Base-by-base conservation (phyloP, 2,113 vertebrate genomes). In the Etheostoma spectabile region DNA sequence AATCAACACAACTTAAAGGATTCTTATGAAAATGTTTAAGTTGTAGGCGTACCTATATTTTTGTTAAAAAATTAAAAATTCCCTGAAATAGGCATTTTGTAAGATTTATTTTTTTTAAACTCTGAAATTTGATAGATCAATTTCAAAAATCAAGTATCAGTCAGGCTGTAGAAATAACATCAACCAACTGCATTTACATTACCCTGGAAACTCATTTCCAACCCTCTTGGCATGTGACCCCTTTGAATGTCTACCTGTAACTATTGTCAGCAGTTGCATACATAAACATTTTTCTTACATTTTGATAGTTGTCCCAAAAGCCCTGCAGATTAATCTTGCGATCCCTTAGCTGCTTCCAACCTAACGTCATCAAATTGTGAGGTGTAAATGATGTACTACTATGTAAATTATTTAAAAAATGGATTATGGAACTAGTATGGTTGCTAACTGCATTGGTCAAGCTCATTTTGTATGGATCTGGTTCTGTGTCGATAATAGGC, bases 381-480 rank as follows among this genome's bases (percentile, higher is more conserved):
- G 15, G 53, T 4, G 19, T 68, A 33, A 30, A 30, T 30, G 2
- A 30, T 30, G 30, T 30, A 30, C 30, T 30, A 30, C 30, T 30
- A 30, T 30, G 30, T 30, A 30, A 30, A 3, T 30, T 0, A 30
- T 48, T 46, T 21, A 13, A 57, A 6, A 30, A 2, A 57, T 12
- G 1, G 6, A 21, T 56, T 12, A 6, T 22, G 6, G 22, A 33
- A 8, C 24, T 15, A 16, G 8, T 5, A 0, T 42, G 21, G 6
- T 12, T 64, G n/a, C n/a, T 6, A 14, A 2, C 30, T 38, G 38
- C 11, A 10, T 8, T 15, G 27, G 61, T 86, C 30, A 21, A 22
- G 15, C 72, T 84, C 45, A 63, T 30, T 81, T 21, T 82, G 53
- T 79, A n/a, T 52, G 61, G 19, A 53, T 78, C 70, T 74, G 51